Evolutionary conservation across 2,888 invertebrate species (phyloP), one percentile per base, ranked within the genome.

Genomic region (Melanchra persicariae): DNA sequence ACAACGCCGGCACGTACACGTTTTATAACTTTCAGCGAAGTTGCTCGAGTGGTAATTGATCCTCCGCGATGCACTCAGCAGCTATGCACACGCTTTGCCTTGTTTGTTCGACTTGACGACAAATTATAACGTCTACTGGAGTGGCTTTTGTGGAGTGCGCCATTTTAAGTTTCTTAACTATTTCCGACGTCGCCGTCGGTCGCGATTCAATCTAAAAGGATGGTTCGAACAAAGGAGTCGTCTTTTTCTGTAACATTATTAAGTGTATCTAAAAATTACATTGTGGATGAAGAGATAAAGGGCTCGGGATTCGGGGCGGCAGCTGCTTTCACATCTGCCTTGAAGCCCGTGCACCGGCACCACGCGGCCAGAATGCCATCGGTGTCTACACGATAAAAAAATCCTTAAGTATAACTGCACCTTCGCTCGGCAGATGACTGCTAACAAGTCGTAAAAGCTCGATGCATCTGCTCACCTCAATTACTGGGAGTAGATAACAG

Each of bases 291-390:
- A 84, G 87, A 93, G 90, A 93, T 93, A 40, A 93, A 91, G 91
- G 89, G 81, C 82, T 88, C 84, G 85, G 91, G 88, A 89, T 90
- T 83, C 79, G 77, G 72, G 80, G 74, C 86, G 89, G 90, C 95
- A 95, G 95, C 94, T 95, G 95, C 91, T 85, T 81, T 87, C 87
- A 88, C 95, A 95, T 95, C 95, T 95, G 95, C 91, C 90, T 87
- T 88, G 88, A 89, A 90, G 89, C 89, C 87, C 83, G 78, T 63
- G 82, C 87, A 84, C 69, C 81, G 79, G 79, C 82, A 87, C 87
- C 92, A 90, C 91, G 92, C 89, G 91, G 88, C 85, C 87, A 81
- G 82, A 87, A 87, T 88, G 89, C 90, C 88, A 88, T 88, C 87
- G 87, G 69, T 72, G 75, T 69, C 73, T 51, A 80, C 83, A 80